Base-by-base conservation (phyloP, 2,797 vertebrate genomes). In the Bryconaethiops microstoma region DNA sequence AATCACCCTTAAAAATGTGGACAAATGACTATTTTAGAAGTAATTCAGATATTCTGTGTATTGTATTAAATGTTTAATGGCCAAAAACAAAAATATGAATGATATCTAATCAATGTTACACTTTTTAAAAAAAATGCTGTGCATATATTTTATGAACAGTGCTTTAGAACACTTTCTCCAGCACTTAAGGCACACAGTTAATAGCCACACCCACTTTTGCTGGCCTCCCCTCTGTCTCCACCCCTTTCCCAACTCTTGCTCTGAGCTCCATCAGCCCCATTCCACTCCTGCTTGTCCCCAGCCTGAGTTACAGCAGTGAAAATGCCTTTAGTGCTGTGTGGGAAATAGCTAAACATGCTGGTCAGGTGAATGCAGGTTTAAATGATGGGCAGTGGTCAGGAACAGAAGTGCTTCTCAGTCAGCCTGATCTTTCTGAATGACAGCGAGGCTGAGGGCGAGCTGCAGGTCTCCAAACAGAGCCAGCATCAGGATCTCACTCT, bases 401-500 rank as follows among this genome's bases (percentile, higher is more conserved):
- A 75, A 35, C 71, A 80, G 74, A 86, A 23, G 50, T 67, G 78
- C 59, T 89, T 89, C 54, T 80, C 57, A 55, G 82, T 90, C 55
- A 74, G 74, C 4, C 73, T 90, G 65, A 65, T 74, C 52, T 82
- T 80, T 60, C 76, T 92, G 55, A 88, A 81, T n/a, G 86, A 89
- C 65, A 71, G 71, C 25, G 77, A 82, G 70, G 35, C 63, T 14
- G 65, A 79, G 5, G 80, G 64, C 39, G 86, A 85, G 57, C 86
- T 86, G 14, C 40, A 74, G 52, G 39, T 90, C 55, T 78, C 79
- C 57, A 83, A 80, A 82, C 80, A 85, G 57, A 48, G 69, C 64
- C 85, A 82, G 19, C 85, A 90, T 23, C 88, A 91, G 77, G 87
- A 92, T 50, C 85, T 92, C 50, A 90, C 78, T 5, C 79, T 93